phyloP scores from a whole-genome alignment of 2,113 vertebrate genomes.

The Crotophaga sulcirostris region DNA sequence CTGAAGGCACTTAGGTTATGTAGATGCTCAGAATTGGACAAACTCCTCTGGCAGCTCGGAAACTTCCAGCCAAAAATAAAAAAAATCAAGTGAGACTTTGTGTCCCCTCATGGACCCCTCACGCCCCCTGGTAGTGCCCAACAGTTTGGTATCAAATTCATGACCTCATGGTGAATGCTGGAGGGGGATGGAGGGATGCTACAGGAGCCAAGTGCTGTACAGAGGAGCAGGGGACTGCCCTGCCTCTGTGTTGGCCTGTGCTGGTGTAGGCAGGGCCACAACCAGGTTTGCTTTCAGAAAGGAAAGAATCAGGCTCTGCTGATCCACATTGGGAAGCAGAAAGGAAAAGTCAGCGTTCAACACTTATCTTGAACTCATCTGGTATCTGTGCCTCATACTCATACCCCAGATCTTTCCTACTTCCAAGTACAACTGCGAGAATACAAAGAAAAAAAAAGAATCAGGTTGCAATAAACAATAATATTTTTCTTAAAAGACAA shows the following conservation, averaged over 20 bases:
- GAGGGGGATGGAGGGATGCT: fast-evolving
- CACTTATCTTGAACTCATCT: fast-evolving
- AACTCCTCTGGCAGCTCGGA: background rate
- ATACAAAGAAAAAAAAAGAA: background rate
- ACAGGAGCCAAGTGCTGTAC: background rate
- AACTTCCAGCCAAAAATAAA: background rate
- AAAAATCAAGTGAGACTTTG: fast-evolving
- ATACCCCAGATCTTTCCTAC: background rate
- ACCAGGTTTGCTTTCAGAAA: background rate
- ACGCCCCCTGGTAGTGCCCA: fast-evolving
- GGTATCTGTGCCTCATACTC: background rate
- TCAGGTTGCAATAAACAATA: background rate
- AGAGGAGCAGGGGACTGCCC: fast-evolving
- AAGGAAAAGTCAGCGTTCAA: background rate
- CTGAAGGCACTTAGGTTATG: background rate
- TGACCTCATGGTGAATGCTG: background rate
- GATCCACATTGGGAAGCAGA: background rate
- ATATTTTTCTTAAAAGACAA: background rate
- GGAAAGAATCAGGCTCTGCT: background rate
- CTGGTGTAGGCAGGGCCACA: background rate
- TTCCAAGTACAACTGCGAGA: background rate
- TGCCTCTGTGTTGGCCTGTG: background rate
- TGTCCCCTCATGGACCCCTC: fast-evolving
- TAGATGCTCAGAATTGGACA: background rate
- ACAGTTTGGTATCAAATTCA: fast-evolving